Percentiles rank a stretch among this genome's conserved stretches.
Evolutionary conservation across 2,888 invertebrate species (phyloP).

Genomic region (Dasysyrphus albostriatus): DNA sequence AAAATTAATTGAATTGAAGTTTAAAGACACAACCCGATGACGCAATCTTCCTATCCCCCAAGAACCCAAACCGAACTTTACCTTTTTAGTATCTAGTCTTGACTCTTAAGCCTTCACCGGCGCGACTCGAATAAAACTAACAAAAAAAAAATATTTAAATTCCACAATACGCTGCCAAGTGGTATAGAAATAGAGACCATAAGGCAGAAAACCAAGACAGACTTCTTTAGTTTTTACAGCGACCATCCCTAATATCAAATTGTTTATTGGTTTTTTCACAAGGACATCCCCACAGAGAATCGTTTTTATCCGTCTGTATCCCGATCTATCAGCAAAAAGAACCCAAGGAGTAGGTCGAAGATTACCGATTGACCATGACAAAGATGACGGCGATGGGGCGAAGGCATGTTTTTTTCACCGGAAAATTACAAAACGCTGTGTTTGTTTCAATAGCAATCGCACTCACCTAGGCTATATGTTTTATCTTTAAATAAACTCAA

Average conservation of each 20-base stretch:
- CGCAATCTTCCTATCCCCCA: constrained; percentile 45
- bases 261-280: constrained; percentile 3
- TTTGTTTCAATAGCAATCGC: not conserved
- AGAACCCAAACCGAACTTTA: constrained; percentile 41
- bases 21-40: constrained; percentile 42
- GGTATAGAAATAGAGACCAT: constrained; percentile 14
- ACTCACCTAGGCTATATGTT: constrained; percentile 34
- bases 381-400: constrained; percentile 34
- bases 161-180: constrained; percentile 3
- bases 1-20: not conserved
- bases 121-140: not conserved
- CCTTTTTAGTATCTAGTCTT: constrained; percentile 26
- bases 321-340: constrained; percentile 11
- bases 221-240: not conserved
- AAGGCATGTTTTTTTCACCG: constrained; percentile 44
- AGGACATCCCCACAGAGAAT: not conserved
- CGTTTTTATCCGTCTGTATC: not conserved
- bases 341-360: constrained; percentile 33
- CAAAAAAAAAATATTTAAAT: constrained; percentile 16
- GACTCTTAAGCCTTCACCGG: not conserved
- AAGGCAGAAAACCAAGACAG: not conserved
- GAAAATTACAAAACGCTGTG: constrained; percentile 12
- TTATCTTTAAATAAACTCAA: constrained; percentile 24
- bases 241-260: not conserved
- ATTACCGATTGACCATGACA: constrained; percentile 50